Evolutionary conservation across 2,113 vertebrate genomes (phyloP), one percentile per base, ranked within the genome.

Genomic region (Anguilla rostrata): DNA sequence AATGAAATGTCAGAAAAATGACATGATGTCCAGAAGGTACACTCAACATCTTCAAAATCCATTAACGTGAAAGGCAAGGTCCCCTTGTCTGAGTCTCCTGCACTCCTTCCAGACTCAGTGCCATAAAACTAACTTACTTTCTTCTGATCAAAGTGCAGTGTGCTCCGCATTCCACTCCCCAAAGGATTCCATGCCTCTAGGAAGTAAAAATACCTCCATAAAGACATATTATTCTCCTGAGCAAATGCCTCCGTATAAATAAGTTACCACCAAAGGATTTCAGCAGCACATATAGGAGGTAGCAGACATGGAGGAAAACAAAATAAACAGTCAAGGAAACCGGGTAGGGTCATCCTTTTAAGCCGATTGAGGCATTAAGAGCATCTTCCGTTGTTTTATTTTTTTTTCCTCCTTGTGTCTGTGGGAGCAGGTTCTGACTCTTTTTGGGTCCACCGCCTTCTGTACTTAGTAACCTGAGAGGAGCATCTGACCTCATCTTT

Each of bases 111-210:
- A 43, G 39, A 89, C 78, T 90, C 87, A 90, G 1, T 87, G 89
- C 88, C 87, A 75, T 83, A 85, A 89, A 89, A 88, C 86, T 85
- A 91, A 91, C 89, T 87, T 88, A 88, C 66, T n/a, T 92, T 90
- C 89, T 89, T 88, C 5, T 90, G 84, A 91, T 91, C 86, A 87
- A 91, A 92, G 85, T 82, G 1, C 89, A 84, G 41, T 86, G 86
- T 87, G 71, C 86, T 83, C 82, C 82, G 75, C 53, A 75, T 75
- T 22, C 71, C 71, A 75, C n/a, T 34, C 71, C 71, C 71, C n/a
- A 34, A 75, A 75, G 71, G 71, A 75, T 29, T 75, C 71, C 26
- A 75, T 34, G 71, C n/a, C 71, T 34, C 71, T 75, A 75, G 71
- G 71, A 75, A n/a, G 26, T 75, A 34, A 75, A 75, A 75, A 34